Evolutionary conservation across 2,888 invertebrate genomes (phyloP).

Genomic region (Rotaria socialis): DNA sequence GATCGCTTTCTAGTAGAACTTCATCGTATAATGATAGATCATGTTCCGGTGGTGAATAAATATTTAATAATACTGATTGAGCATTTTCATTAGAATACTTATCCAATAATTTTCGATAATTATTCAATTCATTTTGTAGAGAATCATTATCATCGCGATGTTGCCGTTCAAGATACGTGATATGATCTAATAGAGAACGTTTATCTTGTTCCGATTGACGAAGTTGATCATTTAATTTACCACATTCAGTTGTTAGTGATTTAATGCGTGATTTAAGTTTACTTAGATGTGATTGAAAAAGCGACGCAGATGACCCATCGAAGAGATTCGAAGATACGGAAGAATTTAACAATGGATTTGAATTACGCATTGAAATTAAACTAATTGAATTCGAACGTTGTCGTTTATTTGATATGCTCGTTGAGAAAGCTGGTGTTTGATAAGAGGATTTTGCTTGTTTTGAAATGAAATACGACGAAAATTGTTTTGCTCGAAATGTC

Average conservation of each 20-base stretch:
- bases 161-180: not conserved
- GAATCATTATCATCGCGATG: conserved; percentile 16
- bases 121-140: not conserved
- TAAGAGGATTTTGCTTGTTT: not conserved
- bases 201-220: conserved; percentile 8
- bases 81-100: not conserved
- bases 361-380: not conserved
- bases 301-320: not conserved
- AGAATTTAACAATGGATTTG: not conserved
- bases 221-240: not conserved
- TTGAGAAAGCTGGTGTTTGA: not conserved
- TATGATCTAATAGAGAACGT: not conserved
- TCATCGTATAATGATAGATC: conserved; percentile 29
- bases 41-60: not conserved
- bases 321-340: not conserved
- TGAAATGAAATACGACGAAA: not conserved
- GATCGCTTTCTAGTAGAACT: not conserved
- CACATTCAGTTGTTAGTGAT: not conserved
- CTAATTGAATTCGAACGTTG: conserved; percentile 6
- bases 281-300: not conserved
- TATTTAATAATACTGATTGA: not conserved
- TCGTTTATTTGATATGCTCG: not conserved
- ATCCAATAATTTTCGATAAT: conserved; percentile 5
- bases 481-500: not conserved
- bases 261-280: not conserved